Base-by-base conservation (phyloP, 35 echinoderm and acorn worm species). In the Strongylocentrotus purpuratus region DNA sequence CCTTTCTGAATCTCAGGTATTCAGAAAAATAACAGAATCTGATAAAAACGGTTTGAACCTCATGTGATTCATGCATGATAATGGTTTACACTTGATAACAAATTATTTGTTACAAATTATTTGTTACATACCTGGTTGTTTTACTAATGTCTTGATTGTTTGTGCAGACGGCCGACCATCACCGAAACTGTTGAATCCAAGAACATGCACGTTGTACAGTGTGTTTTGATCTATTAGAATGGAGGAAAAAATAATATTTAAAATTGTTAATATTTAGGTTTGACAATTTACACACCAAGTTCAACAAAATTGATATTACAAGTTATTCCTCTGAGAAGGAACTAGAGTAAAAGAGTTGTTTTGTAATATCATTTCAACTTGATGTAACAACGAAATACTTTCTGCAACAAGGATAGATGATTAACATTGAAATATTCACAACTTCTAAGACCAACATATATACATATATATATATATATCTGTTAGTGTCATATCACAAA, bases 111-210 rank as follows among this genome's bases (percentile, higher is more conserved):
- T n/a, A n/a, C n/a, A n/a, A n/a, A n/a, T n/a, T n/a, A n/a, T 89
- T 45, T 89, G 33, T 93, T 46, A 46, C 91, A n/a, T 32, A 93
- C 91, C 91, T 93, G 91, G 35, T 3, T 0, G 91, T 93, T 11
- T 33, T 46, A 46, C n/a, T 58, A 46, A 46, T 58, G 48, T 93
- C 91, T 50, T 47, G 31, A 58, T 50, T 50, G 91, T 93, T 46
- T 93, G 91, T n/a, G 91, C 48, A 48, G 91, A 93, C 11, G 32
- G 46, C 46, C 91, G 91, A 5, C 91, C 91, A 31, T 93, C 91
- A 31, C 91, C 91, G 48, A 93, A 93, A 14, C 25, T 31, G 46
- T 93, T 93, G 48, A 50, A 93, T 4, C 91, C 91, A 22, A 93
- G 45, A 47, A 93, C 46, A 93, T 46, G 91, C 12, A 93, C 91